These are phyloP conservation scores for Podarcis lilfordi DNA, from an alignment of 2,797 vertebrate species.

Conservation along the genomic window DNA sequence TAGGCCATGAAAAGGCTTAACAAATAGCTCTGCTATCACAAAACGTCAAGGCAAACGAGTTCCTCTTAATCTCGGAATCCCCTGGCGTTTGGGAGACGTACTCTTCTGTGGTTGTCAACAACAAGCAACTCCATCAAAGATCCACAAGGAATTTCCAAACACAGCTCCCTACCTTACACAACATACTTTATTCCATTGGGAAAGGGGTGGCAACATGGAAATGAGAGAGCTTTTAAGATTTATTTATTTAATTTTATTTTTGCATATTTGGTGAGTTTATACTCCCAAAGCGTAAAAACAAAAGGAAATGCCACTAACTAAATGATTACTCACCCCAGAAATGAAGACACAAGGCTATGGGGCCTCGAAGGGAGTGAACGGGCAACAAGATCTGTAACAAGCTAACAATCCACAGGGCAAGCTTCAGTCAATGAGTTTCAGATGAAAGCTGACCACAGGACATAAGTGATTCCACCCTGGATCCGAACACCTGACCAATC, in stretches of 20 bases:
- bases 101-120: conserved; percentile 24
- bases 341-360: not conserved
- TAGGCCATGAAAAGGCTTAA: conserved; percentile 18
- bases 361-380: not conserved
- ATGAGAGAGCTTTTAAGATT: not conserved
- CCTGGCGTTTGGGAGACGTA: not conserved
- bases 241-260: not conserved
- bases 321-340: too few relatives aligned
- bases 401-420: too few relatives aligned
- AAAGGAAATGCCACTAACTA: not conserved
- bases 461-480: too few relatives aligned
- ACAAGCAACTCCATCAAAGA: not conserved
- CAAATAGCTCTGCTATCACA: conserved; percentile 10
- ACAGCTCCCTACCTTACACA: too few relatives aligned
- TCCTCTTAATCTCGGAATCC: not conserved
- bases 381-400: not conserved
- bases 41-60: not conserved
- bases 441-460: too few relatives aligned
- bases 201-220: not conserved
- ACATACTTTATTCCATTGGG: not conserved
- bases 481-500: too few relatives aligned
- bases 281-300: not conserved
- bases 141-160: not conserved
- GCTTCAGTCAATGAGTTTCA: too few relatives aligned
- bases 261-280: not conserved